phyloP scores from a whole-genome alignment of 2,113 vertebrate species.

The Regulus satrapa region DNA sequence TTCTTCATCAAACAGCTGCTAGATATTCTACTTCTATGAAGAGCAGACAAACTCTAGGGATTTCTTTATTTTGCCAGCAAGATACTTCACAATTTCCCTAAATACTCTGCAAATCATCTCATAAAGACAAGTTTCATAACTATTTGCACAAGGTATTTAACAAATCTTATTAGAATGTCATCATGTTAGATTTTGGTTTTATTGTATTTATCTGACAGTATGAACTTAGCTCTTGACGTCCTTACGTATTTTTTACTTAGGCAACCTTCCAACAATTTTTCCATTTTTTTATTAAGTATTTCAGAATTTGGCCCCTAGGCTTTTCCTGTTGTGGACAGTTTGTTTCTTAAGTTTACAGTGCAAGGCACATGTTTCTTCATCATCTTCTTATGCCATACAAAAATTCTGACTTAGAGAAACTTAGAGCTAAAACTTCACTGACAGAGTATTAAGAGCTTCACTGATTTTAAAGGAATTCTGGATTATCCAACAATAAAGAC shows the following conservation, averaged over 20 bases:
- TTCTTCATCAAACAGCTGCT: slow-evolving; percentile 36
- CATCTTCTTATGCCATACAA: neutral
- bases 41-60: slow-evolving; percentile 4
- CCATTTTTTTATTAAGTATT: neutral
- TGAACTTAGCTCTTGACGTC: neutral
- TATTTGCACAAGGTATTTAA: slow-evolving; percentile 16
- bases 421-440: neutral
- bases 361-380: neutral
- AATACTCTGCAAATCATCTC: neutral
- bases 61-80: neutral
- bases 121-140: slow-evolving; percentile 16
- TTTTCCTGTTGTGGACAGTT: neutral
- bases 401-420: neutral
- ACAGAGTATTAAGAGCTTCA: neutral
- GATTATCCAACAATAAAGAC: neutral
- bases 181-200: neutral
- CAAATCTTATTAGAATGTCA: slow-evolving; percentile 10
- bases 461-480: neutral
- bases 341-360: neutral
- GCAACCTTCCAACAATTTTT: neutral
- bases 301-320: neutral
- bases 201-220: neutral
- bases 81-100: slow-evolving; percentile 6
- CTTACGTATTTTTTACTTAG: neutral
- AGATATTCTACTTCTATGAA: neutral